A percentile compares a stretch with the other conserved stretches of the same genome.
These are phyloP conservation scores for Agonum fuliginosum DNA, from an alignment of 2,888 invertebrate genomes.

Conservation along the genomic window DNA sequence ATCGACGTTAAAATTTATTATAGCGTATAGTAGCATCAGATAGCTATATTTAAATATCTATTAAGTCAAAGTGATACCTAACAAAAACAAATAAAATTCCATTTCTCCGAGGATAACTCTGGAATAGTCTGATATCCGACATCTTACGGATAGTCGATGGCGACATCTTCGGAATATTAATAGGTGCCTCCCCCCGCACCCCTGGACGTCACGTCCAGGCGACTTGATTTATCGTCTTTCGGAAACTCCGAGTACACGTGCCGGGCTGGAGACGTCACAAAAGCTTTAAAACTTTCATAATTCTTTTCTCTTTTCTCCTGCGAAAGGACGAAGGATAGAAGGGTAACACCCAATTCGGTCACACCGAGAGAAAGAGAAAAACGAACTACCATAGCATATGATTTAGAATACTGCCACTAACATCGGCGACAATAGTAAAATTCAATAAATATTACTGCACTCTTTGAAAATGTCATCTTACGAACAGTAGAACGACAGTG, in stretches of 20 bases:
- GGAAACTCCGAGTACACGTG: constrained; percentile 38
- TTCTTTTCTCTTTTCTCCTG: constrained; percentile 23
- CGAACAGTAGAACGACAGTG: too few species aligned
- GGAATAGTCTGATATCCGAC: constrained; percentile 28
- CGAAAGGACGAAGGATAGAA: neutral
- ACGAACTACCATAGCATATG: too few species aligned
- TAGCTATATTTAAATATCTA: constrained; percentile 38
- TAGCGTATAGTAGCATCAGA: constrained; percentile 13
- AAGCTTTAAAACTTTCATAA: constrained; percentile 42
- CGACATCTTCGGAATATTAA: constrained; percentile 53
- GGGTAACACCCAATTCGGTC: neutral
- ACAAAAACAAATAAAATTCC: constrained; percentile 29
- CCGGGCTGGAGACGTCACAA: neutral
- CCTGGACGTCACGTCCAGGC: constrained; percentile 33
- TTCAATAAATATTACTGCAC: too few species aligned
- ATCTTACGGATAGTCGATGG: constrained; percentile 47
- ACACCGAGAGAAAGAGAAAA: too few species aligned
- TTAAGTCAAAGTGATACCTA: constrained; percentile 33
- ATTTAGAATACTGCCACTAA: too few species aligned
- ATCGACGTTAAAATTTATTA: constrained; percentile 38
- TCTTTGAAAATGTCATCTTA: too few species aligned
- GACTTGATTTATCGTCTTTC: constrained; percentile 53
- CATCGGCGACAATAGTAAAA: too few species aligned
- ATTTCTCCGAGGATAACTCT: neutral
- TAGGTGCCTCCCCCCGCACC: constrained; percentile 26